Percentiles rank a stretch among this genome's conserved stretches.
Evolutionary conservation across 2,797 vertebrate species (phyloP).

Genomic region (Cottoperca gobio): DNA sequence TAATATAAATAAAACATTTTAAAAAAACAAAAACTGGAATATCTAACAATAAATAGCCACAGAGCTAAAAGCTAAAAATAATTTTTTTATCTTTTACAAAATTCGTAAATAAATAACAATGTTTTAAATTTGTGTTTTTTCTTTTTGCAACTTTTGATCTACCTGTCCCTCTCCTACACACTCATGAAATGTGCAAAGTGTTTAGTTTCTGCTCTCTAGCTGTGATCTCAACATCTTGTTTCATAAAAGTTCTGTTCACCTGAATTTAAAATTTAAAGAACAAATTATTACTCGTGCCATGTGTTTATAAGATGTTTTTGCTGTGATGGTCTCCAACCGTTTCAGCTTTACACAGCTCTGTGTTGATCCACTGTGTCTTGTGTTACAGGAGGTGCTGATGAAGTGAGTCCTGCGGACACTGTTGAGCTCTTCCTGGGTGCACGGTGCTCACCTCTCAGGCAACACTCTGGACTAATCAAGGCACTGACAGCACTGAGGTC

Average conservation of each 20-base stretch:
- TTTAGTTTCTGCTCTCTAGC: no score
- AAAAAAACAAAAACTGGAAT: neutral
- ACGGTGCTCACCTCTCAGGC: slow-evolving; percentile 56
- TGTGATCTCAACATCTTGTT: neutral
- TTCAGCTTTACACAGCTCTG: neutral
- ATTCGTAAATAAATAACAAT: no score
- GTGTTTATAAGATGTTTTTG: no score
- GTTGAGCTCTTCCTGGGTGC: slow-evolving; percentile 40
- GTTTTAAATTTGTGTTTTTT: no score
- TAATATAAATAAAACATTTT: neutral
- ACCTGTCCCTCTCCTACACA: no score
- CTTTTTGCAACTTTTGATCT: no score
- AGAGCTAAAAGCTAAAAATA: neutral
- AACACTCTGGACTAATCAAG: slow-evolving; percentile 55
- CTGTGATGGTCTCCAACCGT: neutral
- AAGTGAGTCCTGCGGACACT: slow-evolving; percentile 82
- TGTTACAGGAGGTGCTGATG: slow-evolving; percentile 87
- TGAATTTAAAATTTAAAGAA: neutral
- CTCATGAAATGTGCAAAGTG: no score
- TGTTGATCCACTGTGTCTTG: slow-evolving; percentile 22
- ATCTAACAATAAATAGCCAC: neutral
- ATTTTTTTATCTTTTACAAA: no score
- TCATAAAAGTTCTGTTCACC: no score
- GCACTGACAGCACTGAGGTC: slow-evolving; percentile 58
- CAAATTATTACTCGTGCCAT: neutral